Evolutionary conservation across 2,797 vertebrate genomes (phyloP).

Genomic region (Arnoldichthys spilopterus): DNA sequence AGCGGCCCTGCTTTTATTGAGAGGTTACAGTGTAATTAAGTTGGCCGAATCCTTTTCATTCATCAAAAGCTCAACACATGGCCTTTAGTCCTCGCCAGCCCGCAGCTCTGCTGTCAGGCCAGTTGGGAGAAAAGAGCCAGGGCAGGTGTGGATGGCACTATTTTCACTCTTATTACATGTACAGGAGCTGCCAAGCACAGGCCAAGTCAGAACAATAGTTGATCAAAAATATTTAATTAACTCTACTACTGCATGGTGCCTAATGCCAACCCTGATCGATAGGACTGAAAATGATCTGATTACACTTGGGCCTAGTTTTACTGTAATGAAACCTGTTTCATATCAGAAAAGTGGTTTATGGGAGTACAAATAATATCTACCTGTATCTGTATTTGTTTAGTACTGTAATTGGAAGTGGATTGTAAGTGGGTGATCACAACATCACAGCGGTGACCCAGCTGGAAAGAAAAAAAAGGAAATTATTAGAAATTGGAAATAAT

Average conservation of each 20-base stretch:
- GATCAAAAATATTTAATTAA: constrained; percentile 14
- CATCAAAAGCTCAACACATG: constrained; percentile 88
- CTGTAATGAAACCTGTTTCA: too few species aligned
- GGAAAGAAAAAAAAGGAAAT: too few species aligned
- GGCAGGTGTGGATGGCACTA: constrained; percentile 33
- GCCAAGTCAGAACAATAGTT: background rate
- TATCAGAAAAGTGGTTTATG: background rate
- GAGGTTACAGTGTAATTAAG: constrained; percentile 91
- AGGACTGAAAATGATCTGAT: background rate
- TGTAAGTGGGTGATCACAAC: too few species aligned
- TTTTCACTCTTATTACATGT: background rate
- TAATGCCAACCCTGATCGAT: background rate
- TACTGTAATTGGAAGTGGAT: background rate
- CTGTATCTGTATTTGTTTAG: background rate
- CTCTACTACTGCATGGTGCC: background rate
- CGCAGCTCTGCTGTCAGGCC: constrained; percentile 71
- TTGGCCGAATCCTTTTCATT: constrained; percentile 90
- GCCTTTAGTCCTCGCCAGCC: constrained; percentile 67
- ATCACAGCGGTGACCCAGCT: too few species aligned
- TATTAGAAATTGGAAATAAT: too few species aligned
- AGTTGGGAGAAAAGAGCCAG: constrained; percentile 19
- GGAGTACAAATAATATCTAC: background rate
- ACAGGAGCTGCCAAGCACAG: background rate
- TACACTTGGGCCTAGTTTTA: too few species aligned
- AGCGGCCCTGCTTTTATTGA: constrained; percentile 87